These are phyloP conservation scores for Dusona sp. DNA, from an alignment of 2,888 invertebrate genomes.

Conservation along the genomic window DNA sequence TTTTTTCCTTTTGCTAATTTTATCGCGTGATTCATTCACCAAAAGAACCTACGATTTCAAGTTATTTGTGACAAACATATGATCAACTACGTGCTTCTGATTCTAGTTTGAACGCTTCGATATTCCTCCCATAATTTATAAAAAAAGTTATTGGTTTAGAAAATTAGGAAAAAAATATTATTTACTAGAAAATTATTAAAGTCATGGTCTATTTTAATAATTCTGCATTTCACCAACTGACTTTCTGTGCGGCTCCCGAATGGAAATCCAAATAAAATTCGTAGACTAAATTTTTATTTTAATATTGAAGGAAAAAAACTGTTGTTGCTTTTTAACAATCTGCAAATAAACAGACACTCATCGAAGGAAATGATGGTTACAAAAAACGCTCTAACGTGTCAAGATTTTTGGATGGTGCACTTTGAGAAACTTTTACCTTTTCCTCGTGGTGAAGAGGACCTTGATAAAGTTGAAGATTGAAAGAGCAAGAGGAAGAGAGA, in stretches of 20 bases:
- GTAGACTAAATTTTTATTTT: background rate
- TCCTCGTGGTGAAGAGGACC: background rate
- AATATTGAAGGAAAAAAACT: background rate
- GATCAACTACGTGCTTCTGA: background rate
- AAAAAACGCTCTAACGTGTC: background rate
- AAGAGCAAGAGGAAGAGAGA: background rate
- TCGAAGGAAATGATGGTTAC: background rate
- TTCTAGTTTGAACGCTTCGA: background rate
- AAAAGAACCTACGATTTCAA: background rate
- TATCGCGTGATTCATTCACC: background rate
- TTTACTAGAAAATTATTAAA: background rate
- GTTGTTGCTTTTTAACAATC: background rate
- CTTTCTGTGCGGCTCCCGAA: too few relatives aligned
- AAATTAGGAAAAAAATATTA: background rate
- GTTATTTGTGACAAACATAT: background rate
- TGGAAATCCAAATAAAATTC: background rate
- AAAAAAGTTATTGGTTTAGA: background rate
- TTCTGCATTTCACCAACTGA: too few relatives aligned
- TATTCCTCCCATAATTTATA: background rate
- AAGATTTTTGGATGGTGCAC: background rate
- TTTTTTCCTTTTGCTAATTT: slow-evolving; percentile 31
- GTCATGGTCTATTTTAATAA: too few relatives aligned
- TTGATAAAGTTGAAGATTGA: background rate
- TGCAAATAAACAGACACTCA: background rate
- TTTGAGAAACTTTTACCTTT: background rate